Evolutionary conservation across 2,113 vertebrate species (phyloP).

Genomic region (Dryoscopus gambensis): DNA sequence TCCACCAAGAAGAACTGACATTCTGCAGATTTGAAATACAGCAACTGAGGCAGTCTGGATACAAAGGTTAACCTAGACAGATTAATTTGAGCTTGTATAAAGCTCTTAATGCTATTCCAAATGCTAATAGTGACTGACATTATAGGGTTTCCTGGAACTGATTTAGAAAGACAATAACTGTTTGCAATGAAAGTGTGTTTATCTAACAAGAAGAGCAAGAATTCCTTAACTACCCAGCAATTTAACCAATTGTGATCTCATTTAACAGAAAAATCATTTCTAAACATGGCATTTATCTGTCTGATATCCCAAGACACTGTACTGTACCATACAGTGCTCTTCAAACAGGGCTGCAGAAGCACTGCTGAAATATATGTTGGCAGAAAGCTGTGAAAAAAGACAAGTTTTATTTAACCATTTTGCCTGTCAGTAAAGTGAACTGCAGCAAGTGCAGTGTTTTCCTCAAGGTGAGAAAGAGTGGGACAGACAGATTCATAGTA

Average conservation of each 20-base stretch:
- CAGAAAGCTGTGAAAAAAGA: not conserved
- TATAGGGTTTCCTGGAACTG: constrained; percentile 42
- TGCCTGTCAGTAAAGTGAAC: not conserved
- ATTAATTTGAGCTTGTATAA: constrained; percentile 47
- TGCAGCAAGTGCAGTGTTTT: not conserved
- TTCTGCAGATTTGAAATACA: constrained; percentile 7
- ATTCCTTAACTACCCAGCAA: not conserved
- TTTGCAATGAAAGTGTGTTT: constrained; percentile 22
- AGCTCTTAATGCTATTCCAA: constrained; percentile 54
- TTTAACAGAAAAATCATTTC: constrained; percentile 7
- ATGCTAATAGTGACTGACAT: constrained; percentile 47
- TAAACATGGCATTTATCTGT: not conserved
- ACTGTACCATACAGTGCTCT: not conserved
- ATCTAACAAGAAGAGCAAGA: constrained; percentile 30
- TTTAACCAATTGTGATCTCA: constrained; percentile 19
- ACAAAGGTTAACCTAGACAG: constrained; percentile 35
- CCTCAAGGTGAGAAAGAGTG: not conserved
- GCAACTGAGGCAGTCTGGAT: constrained; percentile 29
- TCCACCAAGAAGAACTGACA: constrained; percentile 9
- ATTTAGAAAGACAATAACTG: constrained; percentile 29
- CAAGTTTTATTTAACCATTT: not conserved
- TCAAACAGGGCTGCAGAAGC: not conserved
- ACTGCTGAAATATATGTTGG: not conserved
- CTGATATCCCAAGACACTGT: not conserved
- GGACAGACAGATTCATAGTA: not conserved